Percentiles rank a stretch among this genome's conserved stretches.
Conservation (phyloP, 1,140 invertebrate genomes). For the Zaprionus nigranus region DNA sequence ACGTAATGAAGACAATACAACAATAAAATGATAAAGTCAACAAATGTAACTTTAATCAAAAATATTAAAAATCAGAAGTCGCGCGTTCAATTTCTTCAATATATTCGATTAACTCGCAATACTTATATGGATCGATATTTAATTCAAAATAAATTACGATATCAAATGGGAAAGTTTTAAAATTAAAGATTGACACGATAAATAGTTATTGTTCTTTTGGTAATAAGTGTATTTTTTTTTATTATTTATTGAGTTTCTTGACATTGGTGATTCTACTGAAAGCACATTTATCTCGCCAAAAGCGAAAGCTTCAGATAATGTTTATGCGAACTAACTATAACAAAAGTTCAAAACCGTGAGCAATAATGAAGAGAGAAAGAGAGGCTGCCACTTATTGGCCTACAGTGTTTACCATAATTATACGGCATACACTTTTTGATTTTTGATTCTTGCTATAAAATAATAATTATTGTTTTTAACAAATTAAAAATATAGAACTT, state of each 20-base stretch:
- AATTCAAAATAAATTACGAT: not conserved
- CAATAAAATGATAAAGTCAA: not conserved
- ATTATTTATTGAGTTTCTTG: not conserved
- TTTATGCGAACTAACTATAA: not conserved
- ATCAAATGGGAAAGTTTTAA: not conserved
- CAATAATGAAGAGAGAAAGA: not conserved
- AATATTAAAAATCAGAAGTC: not conserved
- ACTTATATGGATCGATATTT: not conserved
- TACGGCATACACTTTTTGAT: not conserved
- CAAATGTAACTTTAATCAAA: not conserved
- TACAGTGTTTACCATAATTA: not conserved
- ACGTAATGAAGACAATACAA: not conserved
- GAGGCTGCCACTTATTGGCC: not conserved
- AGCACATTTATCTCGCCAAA: slow-evolving; percentile 14
- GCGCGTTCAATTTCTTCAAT: not conserved
- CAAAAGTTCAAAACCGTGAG: slow-evolving; percentile 16
- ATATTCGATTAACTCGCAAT: not conserved
- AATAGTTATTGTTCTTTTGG: not conserved
- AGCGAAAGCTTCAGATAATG: slow-evolving; percentile 33
- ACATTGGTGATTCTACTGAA: slow-evolving; percentile 13
- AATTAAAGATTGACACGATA: not conserved
- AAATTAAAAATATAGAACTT: not conserved
- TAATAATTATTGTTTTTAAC: not conserved
- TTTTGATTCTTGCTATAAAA: not conserved
- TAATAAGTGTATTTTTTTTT: not conserved